Conservation (phyloP, 2,888 invertebrate genomes). For the Euclidia mi region DNA sequence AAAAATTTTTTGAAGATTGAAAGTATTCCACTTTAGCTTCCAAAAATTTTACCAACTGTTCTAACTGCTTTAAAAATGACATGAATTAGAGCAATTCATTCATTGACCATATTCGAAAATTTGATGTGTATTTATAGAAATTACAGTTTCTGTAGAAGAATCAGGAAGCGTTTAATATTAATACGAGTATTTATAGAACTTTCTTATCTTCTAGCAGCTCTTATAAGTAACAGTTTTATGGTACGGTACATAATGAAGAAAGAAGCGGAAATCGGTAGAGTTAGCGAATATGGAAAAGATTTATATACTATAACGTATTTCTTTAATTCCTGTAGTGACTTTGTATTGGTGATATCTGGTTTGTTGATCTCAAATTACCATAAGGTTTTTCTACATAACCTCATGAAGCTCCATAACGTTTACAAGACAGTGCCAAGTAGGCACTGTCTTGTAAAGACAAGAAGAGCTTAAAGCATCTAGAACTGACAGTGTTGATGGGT, state of each 20-base stretch:
- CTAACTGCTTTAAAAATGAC: too few relatives aligned
- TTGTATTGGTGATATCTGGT: background rate
- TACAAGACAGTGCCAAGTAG: background rate
- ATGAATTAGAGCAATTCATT: too few relatives aligned
- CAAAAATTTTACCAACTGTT: too few relatives aligned
- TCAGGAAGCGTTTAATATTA: too few relatives aligned
- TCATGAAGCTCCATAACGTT: background rate
- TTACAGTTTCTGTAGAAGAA: too few relatives aligned
- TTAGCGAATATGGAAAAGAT: background rate
- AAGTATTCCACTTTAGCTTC: too few relatives aligned
- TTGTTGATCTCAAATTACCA: conserved; percentile 1
- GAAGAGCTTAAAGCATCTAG: background rate
- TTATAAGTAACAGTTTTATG: background rate
- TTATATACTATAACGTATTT: conserved; percentile 1
- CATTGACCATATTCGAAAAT: too few relatives aligned
- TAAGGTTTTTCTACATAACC: background rate
- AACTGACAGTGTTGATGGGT: background rate
- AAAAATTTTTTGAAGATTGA: too few relatives aligned
- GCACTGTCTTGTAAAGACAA: too few relatives aligned
- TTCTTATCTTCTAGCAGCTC: background rate
- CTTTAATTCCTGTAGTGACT: conserved; percentile 6
- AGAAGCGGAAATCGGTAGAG: background rate
- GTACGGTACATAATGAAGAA: background rate
- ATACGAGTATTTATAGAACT: background rate
- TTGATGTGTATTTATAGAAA: too few relatives aligned